Base-by-base conservation (phyloP, 2,113 vertebrate species). In the Oenanthe melanoleuca region DNA sequence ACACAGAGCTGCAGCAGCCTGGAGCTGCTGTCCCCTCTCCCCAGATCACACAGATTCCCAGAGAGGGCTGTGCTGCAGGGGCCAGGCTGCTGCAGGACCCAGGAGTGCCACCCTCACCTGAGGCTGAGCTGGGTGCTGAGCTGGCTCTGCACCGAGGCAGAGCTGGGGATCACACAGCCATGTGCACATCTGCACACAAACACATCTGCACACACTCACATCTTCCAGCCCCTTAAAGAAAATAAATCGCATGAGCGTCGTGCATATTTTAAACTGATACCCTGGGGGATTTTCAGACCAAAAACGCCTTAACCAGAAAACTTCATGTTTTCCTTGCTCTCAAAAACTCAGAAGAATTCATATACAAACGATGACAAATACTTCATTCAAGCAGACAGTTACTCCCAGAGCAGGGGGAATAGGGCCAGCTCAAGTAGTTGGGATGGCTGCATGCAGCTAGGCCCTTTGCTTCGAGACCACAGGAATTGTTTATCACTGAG, bases 401-500 rank as follows among this genome's bases (percentile, higher is more conserved):
- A 55, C 86, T 96, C 92, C 91, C 95, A 31, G 69, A 83, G 74
- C 93, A 86, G 55, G 84, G 89, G 88, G 92, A 96, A 92, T 12
- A 91, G 60, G 83, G 88, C 92, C 94, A 95, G 92, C 86, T 70
- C 80, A 90, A 96, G 93, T 73, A 89, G 91, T 91, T 69, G 8
- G 80, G 90, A 86, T 12, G 92, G 95, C 93, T 95, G 91, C 91
- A 92, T 78, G 95, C 91, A 97, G 96, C 95, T 94, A 77, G 86
- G 86, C 96, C 92, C 94, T 95, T 86, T 88, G 93, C 94, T 96
- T 97, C 95, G 71, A 98, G 98, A 98, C 98, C 98, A 98, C 98
- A 98, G 98, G 98, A 99, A 98, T 98, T 98, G 98, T 98, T 98
- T 98, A 98, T 98, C 98, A 97, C 96, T 86, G 95, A 94, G 96